Conservation (phyloP, 2,113 vertebrate species). For the Bungarus multicinctus region DNA sequence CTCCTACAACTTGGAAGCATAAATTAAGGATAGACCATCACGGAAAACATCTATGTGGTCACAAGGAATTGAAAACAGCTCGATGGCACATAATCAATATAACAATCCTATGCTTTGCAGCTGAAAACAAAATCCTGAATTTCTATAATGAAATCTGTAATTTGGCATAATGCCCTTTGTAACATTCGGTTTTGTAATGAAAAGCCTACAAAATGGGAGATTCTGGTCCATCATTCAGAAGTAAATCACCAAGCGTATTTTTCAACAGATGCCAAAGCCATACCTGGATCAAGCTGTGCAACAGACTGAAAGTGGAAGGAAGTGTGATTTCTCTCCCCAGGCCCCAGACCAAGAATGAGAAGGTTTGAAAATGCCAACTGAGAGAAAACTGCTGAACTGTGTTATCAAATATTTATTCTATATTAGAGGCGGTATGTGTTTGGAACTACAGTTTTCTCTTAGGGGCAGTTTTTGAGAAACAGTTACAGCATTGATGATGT, state of each 20-base stretch:
- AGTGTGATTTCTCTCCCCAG: neutral
- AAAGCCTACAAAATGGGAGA: neutral
- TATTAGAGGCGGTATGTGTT: neutral
- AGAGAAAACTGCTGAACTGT: neutral
- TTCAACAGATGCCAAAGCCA: neutral
- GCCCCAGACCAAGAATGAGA: neutral
- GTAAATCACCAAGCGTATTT: neutral
- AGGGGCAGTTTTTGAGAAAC: neutral
- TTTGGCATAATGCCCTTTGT: neutral
- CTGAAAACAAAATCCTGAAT: neutral
- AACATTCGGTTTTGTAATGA: neutral
- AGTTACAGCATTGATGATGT: neutral
- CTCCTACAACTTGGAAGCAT: neutral
- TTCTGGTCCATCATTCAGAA: neutral
- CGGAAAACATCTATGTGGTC: neutral
- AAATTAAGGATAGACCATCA: neutral
- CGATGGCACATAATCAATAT: neutral
- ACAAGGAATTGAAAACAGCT: neutral
- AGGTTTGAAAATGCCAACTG: neutral
- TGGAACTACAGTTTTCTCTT: neutral
- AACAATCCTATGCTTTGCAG: neutral
- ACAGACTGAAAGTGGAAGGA: neutral
- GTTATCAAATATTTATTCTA: constrained; percentile 4
- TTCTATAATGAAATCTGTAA: neutral
- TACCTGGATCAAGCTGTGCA: neutral